A percentile compares a stretch with the other conserved stretches of the same genome.
These are phyloP conservation scores for Parnassius mnemosyne DNA, from an alignment of 2,888 invertebrate species.

Conservation along the genomic window DNA sequence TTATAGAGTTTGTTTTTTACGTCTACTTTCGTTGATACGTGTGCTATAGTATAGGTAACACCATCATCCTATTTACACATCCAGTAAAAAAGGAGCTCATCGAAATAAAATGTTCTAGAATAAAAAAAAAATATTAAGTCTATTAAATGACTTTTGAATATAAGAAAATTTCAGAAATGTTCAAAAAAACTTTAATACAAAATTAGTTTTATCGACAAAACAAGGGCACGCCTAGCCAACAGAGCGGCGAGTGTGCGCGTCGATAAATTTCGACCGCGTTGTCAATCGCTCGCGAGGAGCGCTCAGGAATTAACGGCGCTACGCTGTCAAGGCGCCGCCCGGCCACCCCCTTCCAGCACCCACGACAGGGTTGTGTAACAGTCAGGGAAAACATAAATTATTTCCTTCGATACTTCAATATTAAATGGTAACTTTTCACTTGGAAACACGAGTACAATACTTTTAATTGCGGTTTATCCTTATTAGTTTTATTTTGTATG, in stretches of 20 bases:
- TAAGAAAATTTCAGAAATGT: no score
- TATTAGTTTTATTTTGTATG: no score
- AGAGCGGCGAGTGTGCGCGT: constrained; percentile 67
- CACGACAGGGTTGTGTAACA: constrained; percentile 42
- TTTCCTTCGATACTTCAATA: constrained; percentile 12
- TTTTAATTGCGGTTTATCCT: no score
- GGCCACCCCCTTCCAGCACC: constrained; percentile 31
- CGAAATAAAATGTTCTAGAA: no score
- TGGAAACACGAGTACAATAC: not conserved
- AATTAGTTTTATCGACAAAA: constrained; percentile 14
- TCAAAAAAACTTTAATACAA: no score
- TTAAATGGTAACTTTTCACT: constrained; percentile 10
- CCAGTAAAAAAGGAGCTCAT: no score
- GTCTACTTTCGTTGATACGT: no score
- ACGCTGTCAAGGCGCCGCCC: constrained; percentile 71
- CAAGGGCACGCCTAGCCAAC: constrained; percentile 33
- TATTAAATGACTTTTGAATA: no score
- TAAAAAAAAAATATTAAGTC: no score
- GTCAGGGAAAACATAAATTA: constrained; percentile 4
- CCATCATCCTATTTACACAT: no score
- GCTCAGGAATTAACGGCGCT: constrained; percentile 74
- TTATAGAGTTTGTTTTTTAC: no score
- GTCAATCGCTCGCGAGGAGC: constrained; percentile 75
- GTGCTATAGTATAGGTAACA: no score
- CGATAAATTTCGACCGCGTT: constrained; percentile 79